Base-by-base conservation (phyloP, 2,888 invertebrate species). In the Pseudococcus viburni region DNA sequence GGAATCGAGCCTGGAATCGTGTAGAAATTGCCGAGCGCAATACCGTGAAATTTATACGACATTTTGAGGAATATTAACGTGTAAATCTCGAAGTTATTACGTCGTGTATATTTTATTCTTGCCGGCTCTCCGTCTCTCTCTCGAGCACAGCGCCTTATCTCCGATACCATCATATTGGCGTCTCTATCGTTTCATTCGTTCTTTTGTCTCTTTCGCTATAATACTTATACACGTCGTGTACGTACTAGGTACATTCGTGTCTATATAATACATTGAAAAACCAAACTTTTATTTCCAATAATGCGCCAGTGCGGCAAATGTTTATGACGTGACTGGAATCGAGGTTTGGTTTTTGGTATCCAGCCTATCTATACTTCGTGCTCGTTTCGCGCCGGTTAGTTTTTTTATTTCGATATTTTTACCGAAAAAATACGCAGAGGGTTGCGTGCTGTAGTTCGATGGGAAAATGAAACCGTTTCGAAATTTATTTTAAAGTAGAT, bases 31-130 rank as follows among this genome's bases (percentile, higher is more conserved):
- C 86, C 73, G 86, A 86, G 86, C 68, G 86, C 86, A 68, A 86
- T 86, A 73, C 86, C 86, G 86, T 86, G 86, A 86, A 86, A 86
- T 86, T 86, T 86, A 73, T 86, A 86, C 73, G 86, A 86, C 86
- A 73, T 73, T 86, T 73, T 86, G 73, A 73, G 86, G 68, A 64
- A 86, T 86, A 86, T 86, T 86, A 86, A 86, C 86, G 86, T 86
- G 86, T 86, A 86, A 86, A 86, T 86, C 86, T 86, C 73, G 22
- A 73, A 68, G 86, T 73, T 86, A 86, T 86, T 73, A 86, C 86
- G 59, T 86, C 86, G 46, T 83, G 80, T 83, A 83, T 83, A 83
- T 83, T 83, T 83, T 83, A 46, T 83, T 46, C 46, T 46, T 46
- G 42, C 42, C 80, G 19, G 19, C n/a, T 83, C 80, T 33, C 22